Base-by-base conservation (phyloP, 2,888 invertebrate genomes). In the Venusia cambrica region DNA sequence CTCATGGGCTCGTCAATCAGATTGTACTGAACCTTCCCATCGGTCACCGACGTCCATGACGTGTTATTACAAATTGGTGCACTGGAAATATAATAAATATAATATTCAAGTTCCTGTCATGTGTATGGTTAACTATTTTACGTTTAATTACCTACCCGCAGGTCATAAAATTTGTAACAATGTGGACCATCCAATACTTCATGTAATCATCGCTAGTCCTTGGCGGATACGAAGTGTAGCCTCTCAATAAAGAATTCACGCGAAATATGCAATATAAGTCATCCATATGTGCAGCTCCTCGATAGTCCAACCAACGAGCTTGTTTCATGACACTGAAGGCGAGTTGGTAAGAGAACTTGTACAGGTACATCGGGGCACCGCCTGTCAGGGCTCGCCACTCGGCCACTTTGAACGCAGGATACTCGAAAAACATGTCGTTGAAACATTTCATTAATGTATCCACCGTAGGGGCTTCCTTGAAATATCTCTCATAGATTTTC, bases 191-290 rank as follows among this genome's bases (percentile, higher is more conserved):
- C 35, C 34, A 48, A n/a, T 44, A 31, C 29, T 35, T 49, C 46
- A 48, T 47, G n/a, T 22, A 24, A 5, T 38, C 32, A 18, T 53
- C 53, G 2, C 7, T 11, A 13, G 14, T 20, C 12, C 6, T 30
- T 7, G 27, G 31, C 6, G 27, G 31, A 19, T 14, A 38, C n/a
- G n/a, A n/a, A n/a, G n/a, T n/a, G n/a, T n/a, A n/a, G n/a, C n/a
- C n/a, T n/a, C n/a, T n/a, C n/a, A n/a, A n/a, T n/a, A n/a, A n/a
- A 2, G 47, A 33, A 24, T 50, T 51, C 1, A 34, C 25, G 6
- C 44, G 26, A 28, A 87, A 84, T 2, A 85, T 43, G 30, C 77
- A 84, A 1, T 76, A 74, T 51, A 83, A 48, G 49, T 87, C 87
- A 45, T n/a, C n/a, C 2, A 78, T 76, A 33, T 88, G 87, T 0